These are phyloP conservation scores for Hyppa rectilinea DNA, from an alignment of 2,888 invertebrate species.

Conservation along the genomic window DNA sequence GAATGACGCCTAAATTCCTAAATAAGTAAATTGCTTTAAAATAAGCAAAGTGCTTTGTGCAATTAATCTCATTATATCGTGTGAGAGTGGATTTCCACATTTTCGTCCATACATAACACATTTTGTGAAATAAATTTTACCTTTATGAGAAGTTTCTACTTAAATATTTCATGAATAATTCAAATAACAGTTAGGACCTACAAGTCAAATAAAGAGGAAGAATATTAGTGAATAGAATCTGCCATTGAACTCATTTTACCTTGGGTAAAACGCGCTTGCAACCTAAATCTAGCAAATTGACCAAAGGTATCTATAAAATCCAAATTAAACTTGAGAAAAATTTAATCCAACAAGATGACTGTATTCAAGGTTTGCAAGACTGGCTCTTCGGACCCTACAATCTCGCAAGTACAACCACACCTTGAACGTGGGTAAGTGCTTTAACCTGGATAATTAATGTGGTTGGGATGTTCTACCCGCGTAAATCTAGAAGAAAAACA, in stretches of 20 bases:
- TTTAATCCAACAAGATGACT: not conserved
- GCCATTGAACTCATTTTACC: not conserved
- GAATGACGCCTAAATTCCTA: not conserved
- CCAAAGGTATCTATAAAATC: not conserved
- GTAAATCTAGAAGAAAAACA: slow-evolving; percentile 36
- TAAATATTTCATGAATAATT: not conserved
- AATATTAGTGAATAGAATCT: not conserved
- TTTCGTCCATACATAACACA: not conserved
- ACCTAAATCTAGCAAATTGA: not conserved
- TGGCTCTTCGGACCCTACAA: not conserved
- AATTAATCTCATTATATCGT: not conserved
- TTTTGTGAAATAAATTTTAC: not conserved
- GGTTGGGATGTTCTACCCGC: slow-evolving; percentile 22
- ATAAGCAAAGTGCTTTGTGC: not conserved
- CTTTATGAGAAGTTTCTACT: not conserved
- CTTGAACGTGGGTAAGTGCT: slow-evolving; percentile 3
- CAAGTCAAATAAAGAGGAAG: not conserved
- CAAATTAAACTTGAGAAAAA: not conserved
- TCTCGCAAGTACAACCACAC: slow-evolving; percentile 4
- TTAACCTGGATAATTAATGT: slow-evolving; percentile 39
- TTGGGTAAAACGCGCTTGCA: not conserved
- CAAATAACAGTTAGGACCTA: not conserved
- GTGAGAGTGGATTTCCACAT: not conserved
- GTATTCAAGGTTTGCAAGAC: not conserved
- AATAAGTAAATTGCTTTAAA: not conserved